Evolutionary conservation across 2,888 invertebrate genomes (phyloP).

Genomic region (Uropetala carovei): DNA sequence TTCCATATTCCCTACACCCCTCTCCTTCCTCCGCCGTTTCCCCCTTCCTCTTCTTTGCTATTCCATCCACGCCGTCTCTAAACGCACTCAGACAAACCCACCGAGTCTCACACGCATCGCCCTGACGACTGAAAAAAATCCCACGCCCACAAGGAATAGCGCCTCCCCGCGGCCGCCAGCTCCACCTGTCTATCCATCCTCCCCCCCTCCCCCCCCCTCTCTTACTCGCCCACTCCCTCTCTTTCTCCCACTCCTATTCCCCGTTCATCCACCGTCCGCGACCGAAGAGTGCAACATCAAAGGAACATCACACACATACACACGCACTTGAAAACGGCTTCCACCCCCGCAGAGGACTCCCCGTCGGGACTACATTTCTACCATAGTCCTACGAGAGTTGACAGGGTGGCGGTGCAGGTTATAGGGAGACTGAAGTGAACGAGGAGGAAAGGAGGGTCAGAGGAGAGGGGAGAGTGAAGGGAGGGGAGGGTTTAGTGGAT

Average conservation of each 20-base stretch:
- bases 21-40: too few species aligned
- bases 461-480: too few species aligned
- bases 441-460: background rate
- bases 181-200: background rate
- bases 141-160: background rate
- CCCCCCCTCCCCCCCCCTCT: background rate
- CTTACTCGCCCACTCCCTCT: background rate
- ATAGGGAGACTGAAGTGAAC: background rate
- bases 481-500: too few species aligned
- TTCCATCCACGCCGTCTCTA: too few species aligned
- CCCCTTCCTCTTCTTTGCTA: too few species aligned
- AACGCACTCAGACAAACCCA: too few species aligned
- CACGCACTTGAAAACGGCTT: conserved; percentile 29
- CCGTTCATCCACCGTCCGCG: background rate
- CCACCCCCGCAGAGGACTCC: conserved; percentile 20
- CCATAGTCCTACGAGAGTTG: too few species aligned
- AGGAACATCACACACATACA: conserved; percentile 5
- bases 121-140: too few species aligned
- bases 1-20: background rate
- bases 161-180: background rate
- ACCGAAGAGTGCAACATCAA: conserved; percentile 22
- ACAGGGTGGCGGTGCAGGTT: too few species aligned
- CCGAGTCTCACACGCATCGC: too few species aligned
- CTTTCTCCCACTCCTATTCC: background rate
- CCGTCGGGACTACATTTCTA: conserved; percentile 28